phyloP scores from a whole-genome alignment of 1,140 invertebrate species.

The Lysiphlebus fabarum region DNA sequence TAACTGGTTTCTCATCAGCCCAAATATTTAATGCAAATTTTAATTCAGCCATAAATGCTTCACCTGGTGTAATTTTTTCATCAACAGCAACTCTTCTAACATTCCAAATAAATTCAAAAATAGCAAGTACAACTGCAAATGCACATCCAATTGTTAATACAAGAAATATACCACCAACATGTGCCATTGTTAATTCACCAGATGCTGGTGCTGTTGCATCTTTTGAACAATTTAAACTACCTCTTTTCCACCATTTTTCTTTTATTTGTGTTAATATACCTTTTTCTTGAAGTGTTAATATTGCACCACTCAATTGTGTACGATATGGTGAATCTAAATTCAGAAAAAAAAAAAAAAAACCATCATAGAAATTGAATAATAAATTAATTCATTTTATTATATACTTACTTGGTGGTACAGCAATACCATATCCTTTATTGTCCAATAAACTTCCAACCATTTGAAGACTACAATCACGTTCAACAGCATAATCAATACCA shows the following conservation, averaged over 20 bases:
- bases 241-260: conserved; percentile 77
- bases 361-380: conserved; percentile 1
- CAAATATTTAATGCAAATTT: conserved; percentile 64
- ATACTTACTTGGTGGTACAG: conserved; percentile 61
- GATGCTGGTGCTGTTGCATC: conserved; percentile 25
- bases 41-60: conserved; percentile 63
- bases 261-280: conserved; percentile 76
- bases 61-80: conserved; percentile 65
- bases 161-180: conserved; percentile 89
- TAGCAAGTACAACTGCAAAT: conserved; percentile 63
- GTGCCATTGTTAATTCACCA: conserved; percentile 67
- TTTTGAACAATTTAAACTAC: conserved; percentile 35
- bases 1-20: conserved; percentile 62
- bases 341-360: too few relatives aligned
- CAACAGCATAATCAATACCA: conserved; percentile 64
- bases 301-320: conserved; percentile 68
- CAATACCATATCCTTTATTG: conserved; percentile 79
- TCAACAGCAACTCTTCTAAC: conserved; percentile 72
- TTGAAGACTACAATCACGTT: conserved; percentile 71
- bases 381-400: background rate
- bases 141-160: conserved; percentile 71
- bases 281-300: conserved; percentile 78
- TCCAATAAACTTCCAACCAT: conserved; percentile 77
- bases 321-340: conserved; percentile 69
- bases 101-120: conserved; percentile 81